These are phyloP conservation scores for Sesia bembeciformis DNA, from an alignment of 2,888 invertebrate genomes.

Conservation along the genomic window DNA sequence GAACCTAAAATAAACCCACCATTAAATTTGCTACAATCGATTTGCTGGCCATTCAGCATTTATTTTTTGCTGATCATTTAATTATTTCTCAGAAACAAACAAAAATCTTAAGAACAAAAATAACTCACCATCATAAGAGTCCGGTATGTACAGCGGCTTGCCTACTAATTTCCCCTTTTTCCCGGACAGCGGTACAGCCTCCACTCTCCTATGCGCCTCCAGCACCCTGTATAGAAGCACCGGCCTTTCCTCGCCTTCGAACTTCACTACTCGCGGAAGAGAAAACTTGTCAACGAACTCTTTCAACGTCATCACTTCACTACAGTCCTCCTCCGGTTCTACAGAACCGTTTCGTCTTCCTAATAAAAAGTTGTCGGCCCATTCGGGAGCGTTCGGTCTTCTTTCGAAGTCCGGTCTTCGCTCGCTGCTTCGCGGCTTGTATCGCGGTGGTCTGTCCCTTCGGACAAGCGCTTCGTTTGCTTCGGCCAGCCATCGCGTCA, in stretches of 20 bases:
- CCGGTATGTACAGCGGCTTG: slow-evolving; percentile 77
- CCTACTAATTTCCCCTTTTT: slow-evolving; percentile 74
- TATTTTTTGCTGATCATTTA: too few species aligned
- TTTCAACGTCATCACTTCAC: slow-evolving; percentile 66
- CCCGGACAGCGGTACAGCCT: slow-evolving; percentile 73
- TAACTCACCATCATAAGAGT: slow-evolving; percentile 78
- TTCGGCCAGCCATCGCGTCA: slow-evolving; percentile 67
- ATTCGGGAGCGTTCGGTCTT: slow-evolving; percentile 50
- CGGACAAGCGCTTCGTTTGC: slow-evolving; percentile 65
- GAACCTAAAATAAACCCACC: too few species aligned
- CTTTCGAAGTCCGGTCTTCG: slow-evolving; percentile 60
- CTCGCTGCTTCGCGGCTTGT: slow-evolving; percentile 65
- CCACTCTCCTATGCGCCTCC: slow-evolving; percentile 76
- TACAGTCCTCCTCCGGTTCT: slow-evolving; percentile 59
- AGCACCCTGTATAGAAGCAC: slow-evolving; percentile 77
- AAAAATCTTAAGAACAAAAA: too few species aligned
- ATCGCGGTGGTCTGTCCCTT: slow-evolving; percentile 57
- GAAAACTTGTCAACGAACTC: slow-evolving; percentile 78
- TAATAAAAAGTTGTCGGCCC: slow-evolving; percentile 61
- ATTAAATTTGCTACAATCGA: too few species aligned
- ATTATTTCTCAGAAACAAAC: too few species aligned
- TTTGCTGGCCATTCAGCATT: too few species aligned
- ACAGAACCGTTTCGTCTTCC: slow-evolving; percentile 55
- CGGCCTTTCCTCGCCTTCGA: slow-evolving; percentile 73
- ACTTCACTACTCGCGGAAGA: slow-evolving; percentile 74